A percentile compares a stretch with the other conserved stretches of the same genome.
Evolutionary conservation across 1,140 invertebrate genomes (phyloP).

Genomic region (Palaemon carinicauda): DNA sequence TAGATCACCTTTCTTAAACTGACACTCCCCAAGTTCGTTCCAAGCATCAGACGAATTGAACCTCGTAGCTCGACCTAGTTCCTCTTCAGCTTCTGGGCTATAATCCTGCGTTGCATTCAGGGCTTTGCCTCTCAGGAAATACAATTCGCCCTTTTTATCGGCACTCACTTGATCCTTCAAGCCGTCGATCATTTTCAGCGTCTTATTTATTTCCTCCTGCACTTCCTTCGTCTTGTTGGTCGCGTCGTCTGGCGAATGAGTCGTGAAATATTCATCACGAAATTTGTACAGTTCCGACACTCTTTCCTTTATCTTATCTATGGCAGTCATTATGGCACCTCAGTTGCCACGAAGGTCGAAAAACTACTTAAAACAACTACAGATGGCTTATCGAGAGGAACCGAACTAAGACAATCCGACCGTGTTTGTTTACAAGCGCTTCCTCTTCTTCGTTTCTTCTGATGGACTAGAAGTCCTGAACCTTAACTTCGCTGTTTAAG

Average conservation of each 20-base stretch:
- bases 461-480: no score
- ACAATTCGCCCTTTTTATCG: conserved; percentile 22
- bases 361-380: no score
- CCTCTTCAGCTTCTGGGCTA: conserved; percentile 75
- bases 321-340: not conserved
- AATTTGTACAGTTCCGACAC: not conserved
- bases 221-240: not conserved
- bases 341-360: not conserved
- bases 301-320: not conserved
- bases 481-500: no score
- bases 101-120: conserved; percentile 79
- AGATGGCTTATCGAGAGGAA: no score
- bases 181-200: not conserved
- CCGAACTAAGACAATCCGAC: no score
- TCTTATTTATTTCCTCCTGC: not conserved
- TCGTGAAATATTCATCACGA: conserved; percentile 2
- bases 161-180: conserved; percentile 18
- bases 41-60: conserved; percentile 85
- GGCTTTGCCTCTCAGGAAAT: conserved; percentile 74
- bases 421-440: no score
- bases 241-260: not conserved
- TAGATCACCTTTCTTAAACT: conserved; percentile 87
- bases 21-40: conserved; percentile 90
- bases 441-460: no score
- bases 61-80: conserved; percentile 84